Percentiles rank a stretch among this genome's conserved stretches.
Conservation (phyloP, 2,113 vertebrate species). For the Promerops cafer region DNA sequence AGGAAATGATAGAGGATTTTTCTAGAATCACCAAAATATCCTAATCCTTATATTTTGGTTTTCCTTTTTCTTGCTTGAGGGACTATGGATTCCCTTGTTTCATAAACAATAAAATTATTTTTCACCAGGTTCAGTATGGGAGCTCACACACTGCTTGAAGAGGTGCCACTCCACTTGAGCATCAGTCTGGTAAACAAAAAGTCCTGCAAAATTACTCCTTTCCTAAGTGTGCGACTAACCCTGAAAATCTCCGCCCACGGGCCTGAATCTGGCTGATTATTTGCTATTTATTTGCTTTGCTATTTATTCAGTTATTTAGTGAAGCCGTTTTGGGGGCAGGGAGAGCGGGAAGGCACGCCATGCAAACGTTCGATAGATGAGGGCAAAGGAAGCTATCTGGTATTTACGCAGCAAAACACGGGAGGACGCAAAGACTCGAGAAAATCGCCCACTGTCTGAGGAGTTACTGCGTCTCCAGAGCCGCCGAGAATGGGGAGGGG, state of each 20-base stretch:
- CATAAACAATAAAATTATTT: neutral
- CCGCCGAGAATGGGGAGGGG: neutral
- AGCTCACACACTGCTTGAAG: neutral
- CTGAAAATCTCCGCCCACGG: neutral
- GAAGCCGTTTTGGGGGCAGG: neutral
- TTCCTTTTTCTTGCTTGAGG: neutral
- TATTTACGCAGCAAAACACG: neutral
- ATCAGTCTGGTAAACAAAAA: neutral
- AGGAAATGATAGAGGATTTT: neutral
- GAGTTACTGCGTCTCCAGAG: neutral
- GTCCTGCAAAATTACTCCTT: neutral
- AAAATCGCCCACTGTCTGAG: neutral
- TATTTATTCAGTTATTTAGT: neutral
- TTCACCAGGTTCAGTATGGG: neutral
- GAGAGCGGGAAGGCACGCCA: neutral
- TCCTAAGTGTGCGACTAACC: neutral
- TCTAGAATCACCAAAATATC: neutral
- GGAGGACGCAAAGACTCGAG: neutral
- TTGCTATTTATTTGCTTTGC: neutral
- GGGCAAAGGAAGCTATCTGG: neutral
- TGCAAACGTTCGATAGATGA: neutral
- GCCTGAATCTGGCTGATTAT: neutral
- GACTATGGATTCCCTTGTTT: neutral
- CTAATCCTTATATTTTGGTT: neutral
- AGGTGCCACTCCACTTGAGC: neutral